Conservation (phyloP, 1,140 invertebrate genomes). For the Lamellibrachia luymesi region DNA sequence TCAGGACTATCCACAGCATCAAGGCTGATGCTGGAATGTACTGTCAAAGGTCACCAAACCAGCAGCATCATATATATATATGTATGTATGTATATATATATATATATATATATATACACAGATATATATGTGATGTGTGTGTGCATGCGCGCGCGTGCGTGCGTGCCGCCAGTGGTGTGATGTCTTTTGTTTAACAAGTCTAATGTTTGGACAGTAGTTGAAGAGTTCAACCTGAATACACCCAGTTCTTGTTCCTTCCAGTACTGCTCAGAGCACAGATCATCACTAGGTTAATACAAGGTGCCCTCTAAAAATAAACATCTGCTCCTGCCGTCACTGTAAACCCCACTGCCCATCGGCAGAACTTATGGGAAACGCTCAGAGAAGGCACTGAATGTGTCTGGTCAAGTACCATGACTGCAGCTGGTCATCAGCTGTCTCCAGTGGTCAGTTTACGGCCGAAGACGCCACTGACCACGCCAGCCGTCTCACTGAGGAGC, state of each 20-base stretch:
- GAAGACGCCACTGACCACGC: constrained; percentile 34
- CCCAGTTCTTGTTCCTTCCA: not conserved
- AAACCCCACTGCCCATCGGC: not conserved
- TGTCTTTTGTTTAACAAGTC: not conserved
- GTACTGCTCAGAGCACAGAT: not conserved
- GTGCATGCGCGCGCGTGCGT: too few species aligned
- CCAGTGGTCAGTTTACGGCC: not conserved
- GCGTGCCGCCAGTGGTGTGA: not conserved
- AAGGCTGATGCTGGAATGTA: too few species aligned
- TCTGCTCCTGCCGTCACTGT: not conserved
- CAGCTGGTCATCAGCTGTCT: not conserved
- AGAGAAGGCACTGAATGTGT: not conserved
- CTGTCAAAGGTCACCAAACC: too few species aligned
- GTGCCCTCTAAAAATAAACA: not conserved
- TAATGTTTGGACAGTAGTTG: not conserved
- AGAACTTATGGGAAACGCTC: not conserved
- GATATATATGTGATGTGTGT: too few species aligned
- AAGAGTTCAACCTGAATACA: not conserved
- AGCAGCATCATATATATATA: too few species aligned
- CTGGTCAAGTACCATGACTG: not conserved
- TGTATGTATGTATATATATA: too few species aligned
- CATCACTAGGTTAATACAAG: not conserved
- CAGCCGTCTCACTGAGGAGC: constrained; percentile 65
- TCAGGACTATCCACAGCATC: too few species aligned
- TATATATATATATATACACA: too few species aligned